Evolutionary conservation across 2,113 vertebrate genomes (phyloP), one percentile per base, ranked within the genome.

Genomic region (Cichladusa arquata): DNA sequence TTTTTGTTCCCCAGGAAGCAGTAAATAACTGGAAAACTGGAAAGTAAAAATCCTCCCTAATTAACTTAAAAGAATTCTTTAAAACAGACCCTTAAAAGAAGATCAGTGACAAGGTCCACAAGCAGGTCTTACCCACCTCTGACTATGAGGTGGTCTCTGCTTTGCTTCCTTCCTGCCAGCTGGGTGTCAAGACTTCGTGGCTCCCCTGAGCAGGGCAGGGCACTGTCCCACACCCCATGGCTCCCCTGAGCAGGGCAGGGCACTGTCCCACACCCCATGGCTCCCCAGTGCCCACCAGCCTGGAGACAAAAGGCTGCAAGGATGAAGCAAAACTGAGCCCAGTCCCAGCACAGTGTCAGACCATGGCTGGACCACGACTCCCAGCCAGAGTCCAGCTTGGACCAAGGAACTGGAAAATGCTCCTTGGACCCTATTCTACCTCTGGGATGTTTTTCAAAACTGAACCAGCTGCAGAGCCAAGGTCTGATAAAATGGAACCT

Each of bases 381-480:
- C 38, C 76, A 81, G 6, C 38, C 48, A 80, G 85, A 77, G 82
- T 91, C 95, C 88, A 86, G 81, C 71, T 94, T 95, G 85, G 92
- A 93, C 79, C 58, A 73, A 85, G 62, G 40, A 93, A 90, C 54
- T 94, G 92, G 94, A 96, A 97, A 94, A 92, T 56, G 60, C 91
- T 93, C 72, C 67, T 92, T 97, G 92, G 95, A 73, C 72, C 44
- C 36, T 74, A 2, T 73, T 92, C 80, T 10, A 4, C 19, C 76
- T 70, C 79, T 74, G 67, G 86, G 79, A 86, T 23, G 15, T 81
- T 88, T 86, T 90, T 79, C 83, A 93, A 91, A 96, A 91, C 53
- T 67, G 67, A 92, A 88, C 85, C 85, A 92, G 47, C 67, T 88
- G 69, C 69, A 88, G 44, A 93, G 92, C 90, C 92, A 93, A 95